Evolutionary conservation across 2,888 invertebrate genomes (phyloP), one percentile per base, ranked within the genome.

Genomic region (Choristoneura rosaceana): DNA sequence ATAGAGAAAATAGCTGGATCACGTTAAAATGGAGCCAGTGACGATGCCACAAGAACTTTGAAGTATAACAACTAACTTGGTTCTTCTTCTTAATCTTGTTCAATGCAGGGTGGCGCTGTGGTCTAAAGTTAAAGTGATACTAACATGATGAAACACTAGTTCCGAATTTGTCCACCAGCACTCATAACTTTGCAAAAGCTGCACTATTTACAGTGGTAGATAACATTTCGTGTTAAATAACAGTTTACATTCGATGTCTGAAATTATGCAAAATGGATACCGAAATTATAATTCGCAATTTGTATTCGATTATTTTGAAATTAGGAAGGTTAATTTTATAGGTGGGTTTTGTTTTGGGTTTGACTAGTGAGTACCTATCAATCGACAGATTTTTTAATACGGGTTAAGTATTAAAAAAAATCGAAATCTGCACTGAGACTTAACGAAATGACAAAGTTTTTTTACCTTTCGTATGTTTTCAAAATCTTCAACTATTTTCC

Each of bases 171-270:
- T 7, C 34, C 50, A 33, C 0, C 52, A 47, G 58, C 58, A 63
- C 14, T 58, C n/a, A n/a, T 61, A 63, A 63, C 25, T 59, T 71
- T 45, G 67, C 45, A 17, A 1, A 15, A 38, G 47, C n/a, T 33
- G 25, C 59, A 64, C 47, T 52, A 69, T 64, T 60, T 64, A 33
- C 33, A 50, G 43, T 90, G 83, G 89, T 90, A 84, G 83, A 85
- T 80, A 85, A 81, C 79, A 80, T 84, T 87, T 75, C 90, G 91
- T 90, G 90, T 80, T 79, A 82, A 77, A 78, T 74, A 81, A 85
- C 87, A 83, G 83, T 88, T 87, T 81, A 66, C 75, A 58, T 59
- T 75, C 75, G 69, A 76, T 74, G 79, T 74, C 83, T 80, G 74
- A 85, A 86, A 84, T 88, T 85, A 88, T 87, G 84, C 84, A 75